These are phyloP conservation scores for Drosophila nannoptera DNA, from an alignment of 1,140 invertebrate genomes.

Conservation along the genomic window DNA sequence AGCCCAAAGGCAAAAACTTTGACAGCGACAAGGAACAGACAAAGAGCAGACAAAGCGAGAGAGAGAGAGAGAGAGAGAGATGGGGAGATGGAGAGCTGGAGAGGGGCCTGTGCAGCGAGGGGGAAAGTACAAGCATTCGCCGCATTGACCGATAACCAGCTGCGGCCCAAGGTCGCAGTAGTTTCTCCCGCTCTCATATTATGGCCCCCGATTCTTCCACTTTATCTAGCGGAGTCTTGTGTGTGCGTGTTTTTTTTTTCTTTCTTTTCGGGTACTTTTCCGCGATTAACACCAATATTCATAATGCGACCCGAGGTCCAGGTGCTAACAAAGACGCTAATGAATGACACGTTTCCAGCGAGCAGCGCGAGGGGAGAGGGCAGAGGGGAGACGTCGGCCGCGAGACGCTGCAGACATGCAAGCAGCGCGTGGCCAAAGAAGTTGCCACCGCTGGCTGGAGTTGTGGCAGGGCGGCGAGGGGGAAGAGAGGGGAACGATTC, in stretches of 20 bases:
- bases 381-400: too few species aligned
- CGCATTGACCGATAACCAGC: conserved; percentile 58
- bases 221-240: not conserved
- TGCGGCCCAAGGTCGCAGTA: conserved; percentile 39
- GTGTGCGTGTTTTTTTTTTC: not conserved
- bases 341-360: conserved; percentile 63
- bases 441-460: not conserved
- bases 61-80: conserved; percentile 7
- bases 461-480: not conserved
- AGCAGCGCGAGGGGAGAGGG: too few species aligned
- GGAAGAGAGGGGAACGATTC: not conserved
- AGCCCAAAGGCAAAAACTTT: conserved; percentile 35
- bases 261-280: conserved; percentile 50
- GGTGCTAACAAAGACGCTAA: conserved; percentile 68
- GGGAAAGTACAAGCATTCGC: conserved; percentile 48
- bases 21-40: conserved; percentile 39
- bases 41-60: conserved; percentile 10
- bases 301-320: conserved; percentile 32
- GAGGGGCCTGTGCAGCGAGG: conserved; percentile 4
- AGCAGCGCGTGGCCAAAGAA: conserved; percentile 54
- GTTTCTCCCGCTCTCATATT: conserved; percentile 14
- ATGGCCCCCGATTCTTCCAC: not conserved
- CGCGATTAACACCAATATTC: conserved; percentile 47
- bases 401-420: conserved; percentile 47
- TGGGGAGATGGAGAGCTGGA: not conserved